Conservation (phyloP, 2,797 vertebrate genomes). For the Bradypodion ventrale region DNA sequence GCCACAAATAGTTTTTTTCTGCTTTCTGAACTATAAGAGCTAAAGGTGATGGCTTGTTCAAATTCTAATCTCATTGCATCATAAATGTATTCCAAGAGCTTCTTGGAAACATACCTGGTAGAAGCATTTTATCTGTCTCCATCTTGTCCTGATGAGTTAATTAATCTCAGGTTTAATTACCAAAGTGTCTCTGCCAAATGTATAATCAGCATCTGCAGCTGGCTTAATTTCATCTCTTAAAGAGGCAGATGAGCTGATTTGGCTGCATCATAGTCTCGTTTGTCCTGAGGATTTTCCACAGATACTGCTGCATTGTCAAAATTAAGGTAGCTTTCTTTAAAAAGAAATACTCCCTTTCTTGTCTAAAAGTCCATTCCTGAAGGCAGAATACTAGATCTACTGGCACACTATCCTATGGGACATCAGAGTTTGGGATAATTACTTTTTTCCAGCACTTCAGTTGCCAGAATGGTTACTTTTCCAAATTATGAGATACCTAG, state of each 20-base stretch:
- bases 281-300: neutral
- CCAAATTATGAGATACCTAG: neutral
- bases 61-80: neutral
- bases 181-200: constrained; percentile 29
- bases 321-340: neutral
- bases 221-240: constrained; percentile 8
- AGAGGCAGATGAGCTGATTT: neutral
- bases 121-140: neutral
- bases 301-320: neutral
- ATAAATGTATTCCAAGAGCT: neutral
- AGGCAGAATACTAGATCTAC: neutral
- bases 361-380: neutral
- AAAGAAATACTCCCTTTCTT: neutral
- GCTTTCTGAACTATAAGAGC: neutral
- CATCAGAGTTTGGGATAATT: neutral
- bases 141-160: constrained; percentile 27
- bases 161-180: constrained; percentile 27
- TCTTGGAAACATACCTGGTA: neutral
- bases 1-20: too few species aligned
- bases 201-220: constrained; percentile 24
- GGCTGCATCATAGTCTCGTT: neutral
- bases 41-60: neutral
- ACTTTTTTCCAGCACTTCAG: neutral
- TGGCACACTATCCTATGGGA: neutral
- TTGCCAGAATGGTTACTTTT: neutral